Base-by-base conservation (phyloP, 2,888 invertebrate species). In the Agelastica alni region DNA sequence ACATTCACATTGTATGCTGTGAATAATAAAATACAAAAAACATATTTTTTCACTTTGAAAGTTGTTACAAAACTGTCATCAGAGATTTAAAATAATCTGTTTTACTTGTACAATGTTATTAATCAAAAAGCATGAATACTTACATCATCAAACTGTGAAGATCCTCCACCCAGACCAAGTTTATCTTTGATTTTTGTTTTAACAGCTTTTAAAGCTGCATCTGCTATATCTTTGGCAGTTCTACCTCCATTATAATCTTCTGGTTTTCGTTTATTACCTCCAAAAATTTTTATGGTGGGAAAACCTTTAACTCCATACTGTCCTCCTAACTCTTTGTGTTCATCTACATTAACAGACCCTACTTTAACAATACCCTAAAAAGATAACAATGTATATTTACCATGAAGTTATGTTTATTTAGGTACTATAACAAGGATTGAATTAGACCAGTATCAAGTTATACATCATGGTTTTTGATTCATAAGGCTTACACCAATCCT, bases 271-370 rank as follows among this genome's bases (percentile, higher is more conserved):
- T 96, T 96, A 74, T 92, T 87, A 0, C 82, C 80, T 0, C 89
- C 91, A 76, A 99, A 97, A 37, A 99, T 87, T 77, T 98, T 99
- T 59, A 99, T 88, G 0, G 97, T 95, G 2, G 99, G 99, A 76
- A 96, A 99, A 43, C 98, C 96, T 63, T 83, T 79, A 26, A 99
- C 88, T 32, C 87, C 87, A 78, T 85, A 98, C 67, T 88, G 86
- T 1, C 85, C 82, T 22, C 88, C 89, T 0, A 97, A 77, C 3
- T 88, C 85, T 69, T 90, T 87, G 71, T 97, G 89, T 42, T 91
- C 86, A 73, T 97, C 96, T 32, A 92, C 93, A 80, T 99, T 89
- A 0, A 99, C 87, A 4, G 93, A 93, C 42, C 96, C 99, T 3
- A 99, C 90, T 83, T 95, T 96, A 0, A 90, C 88, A 9, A 96